Percentiles rank a stretch among this genome's conserved stretches.
phyloP scores from a whole-genome alignment of 23 tunicate genomes.

The Trididemnum clinides region DNA sequence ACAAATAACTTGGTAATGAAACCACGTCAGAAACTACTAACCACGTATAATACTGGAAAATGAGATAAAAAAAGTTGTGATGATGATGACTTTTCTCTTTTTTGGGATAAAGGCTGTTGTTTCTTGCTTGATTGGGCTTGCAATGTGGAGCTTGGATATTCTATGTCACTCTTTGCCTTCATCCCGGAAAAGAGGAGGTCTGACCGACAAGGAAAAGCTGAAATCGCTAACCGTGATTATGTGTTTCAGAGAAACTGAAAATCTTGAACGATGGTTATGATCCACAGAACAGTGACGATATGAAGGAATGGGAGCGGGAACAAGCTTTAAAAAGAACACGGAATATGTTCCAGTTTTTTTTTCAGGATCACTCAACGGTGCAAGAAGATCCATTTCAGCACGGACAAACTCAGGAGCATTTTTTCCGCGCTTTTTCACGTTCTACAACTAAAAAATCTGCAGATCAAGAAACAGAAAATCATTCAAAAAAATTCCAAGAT shows the following conservation, averaged over 20 bases:
- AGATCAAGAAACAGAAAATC: slow-evolving; percentile 26
- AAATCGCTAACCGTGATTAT: too few relatives aligned
- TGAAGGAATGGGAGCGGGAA: slow-evolving; percentile 77
- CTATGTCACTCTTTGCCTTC: too few relatives aligned
- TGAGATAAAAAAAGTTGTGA: not conserved
- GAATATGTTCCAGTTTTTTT: slow-evolving; percentile 63
- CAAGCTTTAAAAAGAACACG: slow-evolving; percentile 30
- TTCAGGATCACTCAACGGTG: slow-evolving; percentile 23
- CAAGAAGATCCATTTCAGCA: not conserved
- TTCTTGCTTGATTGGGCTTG: too few relatives aligned
- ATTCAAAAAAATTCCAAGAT: slow-evolving; percentile 11
- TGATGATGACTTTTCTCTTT: not conserved
- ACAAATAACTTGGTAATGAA: too few relatives aligned
- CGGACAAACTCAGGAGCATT: slow-evolving; percentile 29
- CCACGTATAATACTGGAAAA: too few relatives aligned
- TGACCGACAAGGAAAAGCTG: too few relatives aligned
- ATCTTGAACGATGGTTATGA: slow-evolving; percentile 86
- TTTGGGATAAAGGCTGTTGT: too few relatives aligned
- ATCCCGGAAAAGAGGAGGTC: too few relatives aligned
- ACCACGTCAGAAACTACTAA: too few relatives aligned
- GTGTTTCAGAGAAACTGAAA: slow-evolving; percentile 50
- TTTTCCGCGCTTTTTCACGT: slow-evolving; percentile 33
- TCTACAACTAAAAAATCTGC: not conserved
- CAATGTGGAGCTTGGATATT: too few relatives aligned
- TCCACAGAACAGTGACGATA: slow-evolving; percentile 73